Evolutionary conservation across 2,113 vertebrate genomes (phyloP), one percentile per base, ranked within the genome.

Genomic region (Sturnira hondurensis): DNA sequence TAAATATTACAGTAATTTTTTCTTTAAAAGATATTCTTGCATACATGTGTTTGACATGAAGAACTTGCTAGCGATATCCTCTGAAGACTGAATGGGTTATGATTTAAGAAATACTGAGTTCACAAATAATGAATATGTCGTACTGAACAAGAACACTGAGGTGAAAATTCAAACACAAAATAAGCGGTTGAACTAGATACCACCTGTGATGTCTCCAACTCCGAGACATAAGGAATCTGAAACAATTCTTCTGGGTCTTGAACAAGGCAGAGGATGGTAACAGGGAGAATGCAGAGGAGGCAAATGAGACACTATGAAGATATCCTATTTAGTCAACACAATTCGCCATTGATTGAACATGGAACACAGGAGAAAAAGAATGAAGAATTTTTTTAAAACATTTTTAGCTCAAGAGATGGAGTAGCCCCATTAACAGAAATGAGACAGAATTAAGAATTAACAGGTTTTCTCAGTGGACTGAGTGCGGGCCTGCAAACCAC

Each of bases 1-100:
- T 89, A 82, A 80, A 84, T 65, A 76, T 61, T 80, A 84, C 43
- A 84, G 28, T 33, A 26, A 84, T 33, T 82, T 93, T 86, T 74
- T 95, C 47, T 85, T 82, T 43, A 81, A 89, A 71, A 91, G 20
- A 95, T 87, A 86, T 77, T 94, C 58, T 84, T 19, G 61, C 43
- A 82, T 10, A 67, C 5, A 4, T 22, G 20, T 52, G 11, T 82
- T 80, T 82, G 45, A 71, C 28, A 91, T 63, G 52, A 88, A 91
- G 31, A 67, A 83, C 20, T 89, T 94, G 81, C 36, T 70, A 89
- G 68, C 26, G 8, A 33, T 65, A 88, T 93, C 58, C 12, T 91
- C 71, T 76, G 47, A 47, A 85, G 83, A 56, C 14, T 61, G 26
- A 88, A 91, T 70, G n/a, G 56, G 58, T 33, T 63, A 54, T 33